A percentile compares a stretch with the other conserved stretches of the same genome.
phyloP scores from a whole-genome alignment of 2,797 vertebrate species.

The Heliangelus exortis region DNA sequence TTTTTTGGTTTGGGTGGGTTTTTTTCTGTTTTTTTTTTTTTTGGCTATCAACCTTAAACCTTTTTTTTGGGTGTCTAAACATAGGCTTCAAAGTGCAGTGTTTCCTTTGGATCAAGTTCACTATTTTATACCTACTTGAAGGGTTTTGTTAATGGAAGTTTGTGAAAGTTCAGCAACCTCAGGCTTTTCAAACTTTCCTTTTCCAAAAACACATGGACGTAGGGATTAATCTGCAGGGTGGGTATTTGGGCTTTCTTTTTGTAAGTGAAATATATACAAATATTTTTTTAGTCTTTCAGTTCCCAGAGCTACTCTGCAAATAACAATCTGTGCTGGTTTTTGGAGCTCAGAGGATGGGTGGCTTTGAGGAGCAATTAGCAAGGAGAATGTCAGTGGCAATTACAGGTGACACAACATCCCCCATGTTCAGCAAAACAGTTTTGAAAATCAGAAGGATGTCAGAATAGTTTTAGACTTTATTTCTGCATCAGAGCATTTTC shows the following conservation, averaged over 20 bases:
- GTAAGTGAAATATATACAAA: background rate
- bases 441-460: background rate
- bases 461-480: background rate
- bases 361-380: background rate
- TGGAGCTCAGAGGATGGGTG: background rate
- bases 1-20: background rate
- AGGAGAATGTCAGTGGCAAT: background rate
- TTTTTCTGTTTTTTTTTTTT: background rate
- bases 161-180: background rate
- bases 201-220: background rate
- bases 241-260: background rate
- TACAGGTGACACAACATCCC: background rate
- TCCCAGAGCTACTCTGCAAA: background rate
- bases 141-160: background rate
- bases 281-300: background rate
- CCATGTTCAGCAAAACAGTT: accelerated
- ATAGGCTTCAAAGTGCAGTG: background rate
- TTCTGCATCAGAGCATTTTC: background rate
- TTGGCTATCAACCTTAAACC: background rate
- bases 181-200: background rate
- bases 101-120: constrained; percentile 13
- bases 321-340: background rate
- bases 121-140: background rate
- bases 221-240: background rate
- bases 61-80: background rate